A percentile compares a stretch with the other conserved stretches of the same genome.
Conservation (phyloP, 2,888 invertebrate species). For the Ligdia adustata region DNA sequence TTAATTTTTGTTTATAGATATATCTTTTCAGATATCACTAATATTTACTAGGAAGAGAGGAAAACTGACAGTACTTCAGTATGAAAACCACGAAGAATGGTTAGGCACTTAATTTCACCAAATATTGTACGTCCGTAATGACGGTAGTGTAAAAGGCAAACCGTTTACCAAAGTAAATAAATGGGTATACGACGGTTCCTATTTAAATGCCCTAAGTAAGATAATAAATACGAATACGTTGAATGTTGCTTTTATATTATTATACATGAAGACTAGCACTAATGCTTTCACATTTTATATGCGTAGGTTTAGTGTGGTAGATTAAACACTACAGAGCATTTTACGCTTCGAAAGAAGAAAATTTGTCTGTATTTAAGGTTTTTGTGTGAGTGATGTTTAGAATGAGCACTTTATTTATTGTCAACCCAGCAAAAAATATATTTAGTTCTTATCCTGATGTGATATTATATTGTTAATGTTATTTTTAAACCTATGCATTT, state of each 20-base stretch:
- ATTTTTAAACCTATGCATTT: constrained; percentile 41
- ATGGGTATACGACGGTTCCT: constrained; percentile 38
- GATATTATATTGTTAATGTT: constrained; percentile 39
- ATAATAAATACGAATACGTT: too few relatives aligned
- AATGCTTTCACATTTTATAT: constrained; percentile 38
- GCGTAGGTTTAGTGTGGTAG: constrained; percentile 23
- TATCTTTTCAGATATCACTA: too few relatives aligned
- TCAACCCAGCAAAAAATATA: constrained; percentile 7
- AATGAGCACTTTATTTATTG: neutral
- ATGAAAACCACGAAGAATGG: too few relatives aligned
- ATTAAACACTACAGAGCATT: too few relatives aligned
- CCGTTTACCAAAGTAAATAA: constrained; percentile 45
- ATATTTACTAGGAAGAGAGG: too few relatives aligned
- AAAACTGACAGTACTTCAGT: too few relatives aligned
- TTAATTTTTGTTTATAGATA: too few relatives aligned
- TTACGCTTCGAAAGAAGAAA: too few relatives aligned
- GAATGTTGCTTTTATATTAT: constrained; percentile 28
- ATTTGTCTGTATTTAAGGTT: neutral
- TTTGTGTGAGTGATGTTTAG: neutral
- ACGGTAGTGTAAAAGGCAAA: constrained; percentile 24
- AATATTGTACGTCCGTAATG: constrained; percentile 27
- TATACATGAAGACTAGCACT: constrained; percentile 28
- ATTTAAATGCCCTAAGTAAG: constrained; percentile 46
- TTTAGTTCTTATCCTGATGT: constrained; percentile 40
- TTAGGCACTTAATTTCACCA: too few relatives aligned